Evolutionary conservation across 2,888 invertebrate genomes (phyloP).

Genomic region (Helleia helle): DNA sequence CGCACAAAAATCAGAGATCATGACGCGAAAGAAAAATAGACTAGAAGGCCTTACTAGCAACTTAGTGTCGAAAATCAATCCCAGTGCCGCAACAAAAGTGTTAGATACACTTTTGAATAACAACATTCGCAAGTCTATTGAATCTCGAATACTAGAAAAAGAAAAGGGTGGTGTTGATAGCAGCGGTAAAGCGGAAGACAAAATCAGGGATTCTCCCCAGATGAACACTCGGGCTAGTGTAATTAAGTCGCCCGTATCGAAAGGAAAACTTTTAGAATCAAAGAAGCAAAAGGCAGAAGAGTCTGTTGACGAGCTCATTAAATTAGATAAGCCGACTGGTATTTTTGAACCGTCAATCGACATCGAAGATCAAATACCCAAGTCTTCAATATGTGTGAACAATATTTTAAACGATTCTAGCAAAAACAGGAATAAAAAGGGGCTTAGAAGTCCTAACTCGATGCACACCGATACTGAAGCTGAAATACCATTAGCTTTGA

Average conservation of each 20-base stretch:
- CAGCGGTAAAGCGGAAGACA: constrained; percentile 43
- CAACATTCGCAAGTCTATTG: constrained; percentile 65
- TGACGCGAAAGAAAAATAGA: constrained; percentile 77
- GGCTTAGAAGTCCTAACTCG: too few species aligned
- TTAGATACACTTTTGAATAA: constrained; percentile 65
- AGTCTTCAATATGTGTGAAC: constrained; percentile 67
- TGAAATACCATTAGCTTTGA: constrained; percentile 54
- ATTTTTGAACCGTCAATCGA: constrained; percentile 81
- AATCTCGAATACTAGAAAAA: constrained; percentile 63
- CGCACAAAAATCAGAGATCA: constrained; percentile 70
- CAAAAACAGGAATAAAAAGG: constrained; percentile 52
- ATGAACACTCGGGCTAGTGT: constrained; percentile 70
- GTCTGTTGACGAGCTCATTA: constrained; percentile 30
- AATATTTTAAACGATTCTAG: constrained; percentile 46
- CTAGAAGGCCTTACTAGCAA: constrained; percentile 75
- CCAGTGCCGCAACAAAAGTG: constrained; percentile 67
- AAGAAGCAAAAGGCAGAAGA: constrained; percentile 36
- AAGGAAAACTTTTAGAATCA: constrained; percentile 58
- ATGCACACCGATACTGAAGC: constrained; percentile 48
- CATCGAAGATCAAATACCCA: constrained; percentile 78
- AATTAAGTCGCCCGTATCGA: constrained; percentile 72
- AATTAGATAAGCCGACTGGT: constrained; percentile 76
- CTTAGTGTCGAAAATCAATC: constrained; percentile 76
- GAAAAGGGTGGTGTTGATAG: constrained; percentile 48
- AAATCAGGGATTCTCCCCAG: constrained; percentile 47